phyloP scores from a whole-genome alignment of 2,797 vertebrate species.

The Urocyon cinereoargenteus region DNA sequence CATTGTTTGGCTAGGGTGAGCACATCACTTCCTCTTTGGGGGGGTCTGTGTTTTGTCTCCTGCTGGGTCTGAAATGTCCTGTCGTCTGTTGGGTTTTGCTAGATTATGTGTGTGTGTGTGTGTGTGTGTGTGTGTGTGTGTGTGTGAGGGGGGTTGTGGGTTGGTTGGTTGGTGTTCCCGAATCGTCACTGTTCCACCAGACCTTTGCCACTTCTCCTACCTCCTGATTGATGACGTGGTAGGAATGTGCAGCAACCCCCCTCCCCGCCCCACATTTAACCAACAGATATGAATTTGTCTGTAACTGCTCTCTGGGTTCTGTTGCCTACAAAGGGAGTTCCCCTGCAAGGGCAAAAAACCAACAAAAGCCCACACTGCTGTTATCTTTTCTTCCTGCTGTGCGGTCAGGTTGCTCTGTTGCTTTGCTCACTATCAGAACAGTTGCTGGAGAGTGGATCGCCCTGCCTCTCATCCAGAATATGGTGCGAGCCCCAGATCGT shows the following conservation, averaged over 20 bases:
- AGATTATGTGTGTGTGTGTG: too few relatives aligned
- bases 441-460: background rate
- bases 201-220: background rate
- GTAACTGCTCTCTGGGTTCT: background rate
- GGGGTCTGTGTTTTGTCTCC: slow-evolving; percentile 69
- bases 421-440: slow-evolving; percentile 48
- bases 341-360: slow-evolving; percentile 9
- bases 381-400: slow-evolving; percentile 69
- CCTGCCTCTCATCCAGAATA: background rate
- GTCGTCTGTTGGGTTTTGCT: slow-evolving; percentile 60
- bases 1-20: slow-evolving; percentile 36
- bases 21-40: slow-evolving; percentile 68
- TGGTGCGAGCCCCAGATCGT: background rate
- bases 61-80: slow-evolving; percentile 56
- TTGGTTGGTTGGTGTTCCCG: slow-evolving; percentile 9
- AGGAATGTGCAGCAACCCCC: background rate
- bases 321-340: slow-evolving; percentile 45
- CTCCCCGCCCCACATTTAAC: background rate
- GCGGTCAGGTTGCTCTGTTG: background rate
- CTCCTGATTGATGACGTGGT: background rate
- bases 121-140: too few relatives aligned
- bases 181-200: background rate
- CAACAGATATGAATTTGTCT: background rate
- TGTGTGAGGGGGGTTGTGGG: background rate
- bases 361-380: background rate